Evolutionary conservation across 2,888 invertebrate species (phyloP).

Genomic region (Leucozona laternaria): DNA sequence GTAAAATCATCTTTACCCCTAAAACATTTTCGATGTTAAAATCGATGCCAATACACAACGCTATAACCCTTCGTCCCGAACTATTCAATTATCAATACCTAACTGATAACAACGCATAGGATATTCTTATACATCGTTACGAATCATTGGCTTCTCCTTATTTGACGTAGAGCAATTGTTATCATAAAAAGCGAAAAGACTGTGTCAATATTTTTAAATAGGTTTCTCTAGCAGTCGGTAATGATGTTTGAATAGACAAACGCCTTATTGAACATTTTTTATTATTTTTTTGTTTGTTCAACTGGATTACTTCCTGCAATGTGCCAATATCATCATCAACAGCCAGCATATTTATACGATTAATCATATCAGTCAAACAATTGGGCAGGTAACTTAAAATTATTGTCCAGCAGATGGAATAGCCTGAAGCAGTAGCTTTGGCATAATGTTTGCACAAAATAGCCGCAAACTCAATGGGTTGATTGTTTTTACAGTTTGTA

Average conservation of each 20-base stretch:
- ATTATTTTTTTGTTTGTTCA: background rate
- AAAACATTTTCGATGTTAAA: too few species aligned
- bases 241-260: background rate
- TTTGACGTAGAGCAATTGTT: background rate
- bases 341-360: background rate
- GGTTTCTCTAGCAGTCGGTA: background rate
- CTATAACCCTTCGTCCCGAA: background rate
- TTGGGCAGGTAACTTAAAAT: background rate
- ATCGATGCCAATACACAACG: too few species aligned
- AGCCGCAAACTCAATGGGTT: background rate
- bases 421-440: background rate
- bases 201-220: conserved; percentile 13
- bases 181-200: background rate
- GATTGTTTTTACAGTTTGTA: background rate
- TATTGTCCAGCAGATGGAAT: background rate
- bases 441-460: background rate
- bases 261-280: background rate
- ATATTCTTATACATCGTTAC: background rate
- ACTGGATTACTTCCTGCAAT: background rate
- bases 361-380: background rate
- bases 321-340: background rate
- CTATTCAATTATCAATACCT: background rate
- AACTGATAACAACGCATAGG: background rate
- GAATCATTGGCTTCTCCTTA: background rate
- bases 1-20: too few species aligned